These are phyloP conservation scores for Gallinago jamesoni DNA, from an alignment of 2,113 vertebrate species.

Conservation along the genomic window DNA sequence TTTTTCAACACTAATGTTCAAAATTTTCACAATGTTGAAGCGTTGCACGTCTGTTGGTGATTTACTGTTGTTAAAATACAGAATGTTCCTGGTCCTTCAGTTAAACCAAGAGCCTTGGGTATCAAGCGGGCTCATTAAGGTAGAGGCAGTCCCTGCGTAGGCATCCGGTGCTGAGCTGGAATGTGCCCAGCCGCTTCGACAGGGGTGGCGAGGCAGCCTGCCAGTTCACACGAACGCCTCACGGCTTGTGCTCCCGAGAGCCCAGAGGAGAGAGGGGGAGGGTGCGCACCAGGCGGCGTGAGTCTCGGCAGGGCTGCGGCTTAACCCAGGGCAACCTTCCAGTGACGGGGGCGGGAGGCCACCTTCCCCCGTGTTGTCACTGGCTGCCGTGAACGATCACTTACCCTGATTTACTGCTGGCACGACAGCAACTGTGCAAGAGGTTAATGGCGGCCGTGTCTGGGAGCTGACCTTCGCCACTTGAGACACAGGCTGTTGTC, in stretches of 20 bases:
- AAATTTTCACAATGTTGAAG: not conserved
- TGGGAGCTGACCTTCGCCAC: not conserved
- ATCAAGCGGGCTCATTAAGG: not conserved
- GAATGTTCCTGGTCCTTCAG: not conserved
- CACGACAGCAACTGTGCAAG: not conserved
- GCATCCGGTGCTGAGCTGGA: not conserved
- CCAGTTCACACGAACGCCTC: not conserved
- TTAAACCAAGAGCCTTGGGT: not conserved
- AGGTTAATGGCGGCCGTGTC: not conserved
- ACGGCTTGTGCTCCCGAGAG: not conserved
- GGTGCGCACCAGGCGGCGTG: not conserved
- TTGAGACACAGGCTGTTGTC: not conserved
- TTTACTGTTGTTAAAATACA: not conserved
- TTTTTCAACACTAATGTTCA: not conserved
- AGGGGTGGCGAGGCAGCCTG: not conserved
- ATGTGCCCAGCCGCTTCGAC: slow-evolving; percentile 5
- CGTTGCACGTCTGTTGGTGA: not conserved
- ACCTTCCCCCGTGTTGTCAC: rapidly evolving
- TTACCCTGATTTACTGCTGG: not conserved
- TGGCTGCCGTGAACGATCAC: not conserved
- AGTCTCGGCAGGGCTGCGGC: not conserved
- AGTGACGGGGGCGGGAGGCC: not conserved
- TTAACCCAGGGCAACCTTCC: not conserved
- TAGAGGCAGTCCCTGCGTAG: not conserved
- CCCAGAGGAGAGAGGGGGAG: not conserved